Conservation (phyloP, 1,140 invertebrate genomes). For the Zaprionus capensis region DNA sequence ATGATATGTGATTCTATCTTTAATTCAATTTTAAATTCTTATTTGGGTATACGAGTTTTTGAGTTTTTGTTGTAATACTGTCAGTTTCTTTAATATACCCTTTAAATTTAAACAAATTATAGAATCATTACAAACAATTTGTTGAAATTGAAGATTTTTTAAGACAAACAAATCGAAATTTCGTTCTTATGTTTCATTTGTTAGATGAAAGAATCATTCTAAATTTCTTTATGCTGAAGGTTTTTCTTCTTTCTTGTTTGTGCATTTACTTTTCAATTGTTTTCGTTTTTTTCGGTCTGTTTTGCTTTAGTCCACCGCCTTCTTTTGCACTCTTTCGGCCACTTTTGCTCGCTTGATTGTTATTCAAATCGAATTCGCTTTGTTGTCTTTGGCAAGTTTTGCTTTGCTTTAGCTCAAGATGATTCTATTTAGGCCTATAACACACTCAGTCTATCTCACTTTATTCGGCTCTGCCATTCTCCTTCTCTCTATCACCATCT, state of each 20-base stretch:
- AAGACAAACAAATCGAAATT: too few species aligned
- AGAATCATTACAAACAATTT: too few species aligned
- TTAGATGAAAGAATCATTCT: too few species aligned
- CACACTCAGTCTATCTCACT: background rate
- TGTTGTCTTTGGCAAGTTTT: constrained; percentile 30
- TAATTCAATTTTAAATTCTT: too few species aligned
- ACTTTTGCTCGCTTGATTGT: constrained; percentile 20
- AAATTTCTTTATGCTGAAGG: background rate
- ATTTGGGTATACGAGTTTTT: too few species aligned
- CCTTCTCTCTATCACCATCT: background rate
- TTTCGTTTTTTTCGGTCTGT: background rate
- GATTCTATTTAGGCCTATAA: constrained; percentile 17
- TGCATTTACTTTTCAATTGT: constrained; percentile 11
- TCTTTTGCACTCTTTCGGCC: background rate
- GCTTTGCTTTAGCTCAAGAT: constrained; percentile 11
- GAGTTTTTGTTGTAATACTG: too few species aligned
- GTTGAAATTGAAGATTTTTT: too few species aligned
- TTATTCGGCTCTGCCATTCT: background rate
- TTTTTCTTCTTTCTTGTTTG: background rate
- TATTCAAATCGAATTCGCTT: constrained; percentile 34
- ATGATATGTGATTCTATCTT: too few species aligned
- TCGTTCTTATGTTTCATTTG: too few species aligned
- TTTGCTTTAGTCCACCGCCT: background rate
- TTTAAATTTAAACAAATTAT: too few species aligned
- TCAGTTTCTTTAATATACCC: too few species aligned